phyloP scores from a whole-genome alignment of 2,797 vertebrate species.

The Cynodonichthys magdalenae region DNA sequence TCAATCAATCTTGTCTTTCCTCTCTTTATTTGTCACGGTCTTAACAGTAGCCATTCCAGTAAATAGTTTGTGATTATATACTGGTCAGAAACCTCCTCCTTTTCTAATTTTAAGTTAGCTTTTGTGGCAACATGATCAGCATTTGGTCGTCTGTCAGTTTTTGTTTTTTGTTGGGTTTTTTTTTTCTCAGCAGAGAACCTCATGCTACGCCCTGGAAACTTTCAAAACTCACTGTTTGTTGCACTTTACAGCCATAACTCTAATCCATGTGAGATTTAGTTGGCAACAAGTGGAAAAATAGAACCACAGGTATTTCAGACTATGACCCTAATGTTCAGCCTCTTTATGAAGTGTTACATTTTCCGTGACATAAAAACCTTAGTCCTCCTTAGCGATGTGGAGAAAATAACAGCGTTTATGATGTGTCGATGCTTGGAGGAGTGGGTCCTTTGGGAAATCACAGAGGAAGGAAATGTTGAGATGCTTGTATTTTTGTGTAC shows the following conservation, averaged over 20 bases:
- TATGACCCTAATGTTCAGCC: slow-evolving; percentile 45
- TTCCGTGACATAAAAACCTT: slow-evolving; percentile 71
- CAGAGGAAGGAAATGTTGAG: slow-evolving; percentile 10
- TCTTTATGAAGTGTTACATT: slow-evolving; percentile 70
- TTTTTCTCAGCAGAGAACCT: not conserved
- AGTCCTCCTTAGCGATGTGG: slow-evolving; percentile 45
- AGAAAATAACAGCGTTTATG: slow-evolving; percentile 65
- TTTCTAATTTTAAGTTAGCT: not conserved
- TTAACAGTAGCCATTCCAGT: not conserved
- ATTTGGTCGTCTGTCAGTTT: slow-evolving; percentile 10
- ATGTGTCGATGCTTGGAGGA: slow-evolving; percentile 45
- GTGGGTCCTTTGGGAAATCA: slow-evolving; percentile 34
- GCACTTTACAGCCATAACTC: slow-evolving; percentile 50
- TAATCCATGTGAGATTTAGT: slow-evolving; percentile 46
- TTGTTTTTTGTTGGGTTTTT: too few relatives aligned
- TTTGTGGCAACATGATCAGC: slow-evolving; percentile 8
- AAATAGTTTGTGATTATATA: not conserved
- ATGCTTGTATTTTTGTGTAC: slow-evolving; percentile 12
- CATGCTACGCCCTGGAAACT: slow-evolving; percentile 42
- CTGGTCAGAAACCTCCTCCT: slow-evolving; percentile 4
- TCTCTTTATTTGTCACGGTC: not conserved
- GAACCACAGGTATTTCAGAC: slow-evolving; percentile 52
- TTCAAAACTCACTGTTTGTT: slow-evolving; percentile 35
- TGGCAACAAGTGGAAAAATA: slow-evolving; percentile 51
- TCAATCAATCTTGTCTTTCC: not conserved